phyloP scores from a whole-genome alignment of 2,888 invertebrate species.

The Troides oblongomaculatus region DNA sequence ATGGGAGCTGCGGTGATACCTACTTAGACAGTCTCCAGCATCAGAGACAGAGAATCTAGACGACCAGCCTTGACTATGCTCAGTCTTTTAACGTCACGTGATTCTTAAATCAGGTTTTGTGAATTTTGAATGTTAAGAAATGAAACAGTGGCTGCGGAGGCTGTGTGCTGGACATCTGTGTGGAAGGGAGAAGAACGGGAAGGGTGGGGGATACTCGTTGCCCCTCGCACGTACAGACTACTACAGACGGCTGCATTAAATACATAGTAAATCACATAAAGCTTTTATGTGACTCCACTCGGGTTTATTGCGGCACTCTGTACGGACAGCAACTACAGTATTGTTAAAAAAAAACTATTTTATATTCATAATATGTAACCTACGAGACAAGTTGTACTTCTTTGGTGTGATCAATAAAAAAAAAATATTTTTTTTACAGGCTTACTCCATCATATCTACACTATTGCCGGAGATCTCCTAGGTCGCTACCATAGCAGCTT shows the following conservation, averaged over 20 bases:
- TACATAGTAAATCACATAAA: constrained; percentile 76
- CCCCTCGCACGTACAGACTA: constrained; percentile 31
- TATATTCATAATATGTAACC: too few relatives aligned
- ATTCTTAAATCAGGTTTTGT: neutral
- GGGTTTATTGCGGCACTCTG: constrained; percentile 57
- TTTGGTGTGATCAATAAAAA: too few relatives aligned
- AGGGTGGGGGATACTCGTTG: neutral
- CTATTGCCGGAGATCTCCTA: too few relatives aligned
- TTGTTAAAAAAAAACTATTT: neutral
- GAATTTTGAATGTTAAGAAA: constrained; percentile 15
- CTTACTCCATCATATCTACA: too few relatives aligned
- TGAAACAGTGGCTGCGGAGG: constrained; percentile 5
- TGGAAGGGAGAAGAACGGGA: too few relatives aligned
- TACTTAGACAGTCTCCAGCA: too few relatives aligned
- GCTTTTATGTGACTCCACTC: constrained; percentile 69
- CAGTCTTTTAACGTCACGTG: neutral
- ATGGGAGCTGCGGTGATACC: too few relatives aligned
- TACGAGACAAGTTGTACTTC: too few relatives aligned
- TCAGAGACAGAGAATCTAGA: neutral
- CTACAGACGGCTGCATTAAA: constrained; percentile 59
- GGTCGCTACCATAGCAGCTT: too few relatives aligned
- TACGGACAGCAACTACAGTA: constrained; percentile 45
- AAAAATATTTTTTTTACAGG: too few relatives aligned
- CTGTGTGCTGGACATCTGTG: neutral
- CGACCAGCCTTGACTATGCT: neutral